phyloP scores from a whole-genome alignment of 2,113 vertebrate genomes.

The Lepus timidus region DNA sequence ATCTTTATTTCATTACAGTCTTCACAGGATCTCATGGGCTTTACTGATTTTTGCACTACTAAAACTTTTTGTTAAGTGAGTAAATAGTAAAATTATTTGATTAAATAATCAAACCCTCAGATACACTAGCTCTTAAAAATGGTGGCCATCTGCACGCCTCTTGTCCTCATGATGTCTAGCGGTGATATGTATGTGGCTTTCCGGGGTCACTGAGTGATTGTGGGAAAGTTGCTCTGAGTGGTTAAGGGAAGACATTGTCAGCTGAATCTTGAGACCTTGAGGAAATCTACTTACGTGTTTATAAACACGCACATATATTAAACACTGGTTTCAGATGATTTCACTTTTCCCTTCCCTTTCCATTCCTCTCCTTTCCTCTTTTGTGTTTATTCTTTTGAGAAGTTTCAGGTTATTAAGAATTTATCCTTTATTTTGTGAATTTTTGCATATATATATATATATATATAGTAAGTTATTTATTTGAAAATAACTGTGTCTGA shows the following conservation, averaged over 20 bases:
- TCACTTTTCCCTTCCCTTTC: not conserved
- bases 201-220: not conserved
- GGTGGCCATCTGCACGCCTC: not conserved
- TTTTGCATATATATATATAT: not conserved
- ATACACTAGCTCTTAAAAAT: not conserved
- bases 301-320: not conserved
- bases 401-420: not conserved
- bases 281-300: not conserved
- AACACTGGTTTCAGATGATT: not conserved
- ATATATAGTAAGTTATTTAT: not conserved
- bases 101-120: not conserved
- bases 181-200: not conserved
- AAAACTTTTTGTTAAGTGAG: conserved; percentile 35
- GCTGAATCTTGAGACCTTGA: not conserved
- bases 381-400: not conserved
- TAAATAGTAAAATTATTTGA: not conserved
- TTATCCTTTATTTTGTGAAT: not conserved
- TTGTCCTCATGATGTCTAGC: not conserved
- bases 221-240: not conserved
- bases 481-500: not conserved
- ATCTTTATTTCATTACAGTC: not conserved
- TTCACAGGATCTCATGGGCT: not conserved
- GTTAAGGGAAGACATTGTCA: not conserved
- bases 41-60: not conserved
- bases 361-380: not conserved